These are phyloP conservation scores for Megaustenia siamemsis DNA, from an alignment of 2,888 invertebrate genomes.

Conservation along the genomic window DNA sequence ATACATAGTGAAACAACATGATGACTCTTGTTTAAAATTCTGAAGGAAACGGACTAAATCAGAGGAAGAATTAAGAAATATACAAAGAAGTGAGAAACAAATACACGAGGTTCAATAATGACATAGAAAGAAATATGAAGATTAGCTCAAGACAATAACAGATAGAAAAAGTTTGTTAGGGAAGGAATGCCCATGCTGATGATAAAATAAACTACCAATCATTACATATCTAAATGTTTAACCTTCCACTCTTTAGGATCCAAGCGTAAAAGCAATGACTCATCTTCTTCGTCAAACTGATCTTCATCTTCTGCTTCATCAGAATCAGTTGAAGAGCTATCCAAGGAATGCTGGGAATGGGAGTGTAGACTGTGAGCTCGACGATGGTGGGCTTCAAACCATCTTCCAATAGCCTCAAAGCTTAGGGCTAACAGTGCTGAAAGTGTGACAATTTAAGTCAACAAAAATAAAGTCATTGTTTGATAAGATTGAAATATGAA, in stretches of 20 bases:
- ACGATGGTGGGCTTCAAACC: slow-evolving; percentile 76
- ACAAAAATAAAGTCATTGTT: neutral
- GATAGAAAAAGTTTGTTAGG: no score
- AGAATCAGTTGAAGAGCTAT: slow-evolving; percentile 72
- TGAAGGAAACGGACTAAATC: no score
- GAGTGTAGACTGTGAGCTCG: slow-evolving; percentile 76
- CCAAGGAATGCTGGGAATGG: slow-evolving; percentile 69
- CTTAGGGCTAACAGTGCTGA: slow-evolving; percentile 66
- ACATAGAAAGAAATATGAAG: no score
- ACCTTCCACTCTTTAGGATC: slow-evolving; percentile 97
- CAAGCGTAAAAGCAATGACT: slow-evolving; percentile 88
- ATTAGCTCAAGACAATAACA: no score
- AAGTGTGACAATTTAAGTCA: neutral
- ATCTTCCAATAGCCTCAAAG: slow-evolving; percentile 78
- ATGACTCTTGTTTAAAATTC: no score
- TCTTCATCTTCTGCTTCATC: slow-evolving; percentile 64
- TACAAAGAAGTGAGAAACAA: no score
- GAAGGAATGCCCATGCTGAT: no score
- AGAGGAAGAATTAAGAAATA: no score
- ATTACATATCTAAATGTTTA: slow-evolving; percentile 32
- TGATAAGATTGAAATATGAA: no score
- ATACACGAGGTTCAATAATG: no score
- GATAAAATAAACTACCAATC: no score
- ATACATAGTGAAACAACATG: no score
- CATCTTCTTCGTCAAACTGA: slow-evolving; percentile 66